Evolutionary conservation across 2,113 vertebrate genomes (phyloP).

Genomic region (Pseudopodoces humilis): DNA sequence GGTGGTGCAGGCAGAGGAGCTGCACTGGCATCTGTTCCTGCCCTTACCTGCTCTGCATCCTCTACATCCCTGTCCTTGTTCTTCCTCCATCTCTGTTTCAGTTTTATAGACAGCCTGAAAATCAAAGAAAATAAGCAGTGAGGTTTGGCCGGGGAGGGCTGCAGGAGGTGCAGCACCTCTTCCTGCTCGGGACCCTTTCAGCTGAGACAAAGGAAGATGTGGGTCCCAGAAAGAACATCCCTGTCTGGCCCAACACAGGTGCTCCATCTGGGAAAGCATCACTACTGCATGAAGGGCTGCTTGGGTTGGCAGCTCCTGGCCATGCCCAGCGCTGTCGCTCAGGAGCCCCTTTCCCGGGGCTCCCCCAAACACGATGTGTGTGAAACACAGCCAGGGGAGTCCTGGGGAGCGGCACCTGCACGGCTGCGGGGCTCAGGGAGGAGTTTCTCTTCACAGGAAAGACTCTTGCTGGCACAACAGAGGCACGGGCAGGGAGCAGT

Average conservation of each 20-base stretch:
- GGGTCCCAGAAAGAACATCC: neutral
- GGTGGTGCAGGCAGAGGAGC: neutral
- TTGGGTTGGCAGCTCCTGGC: neutral
- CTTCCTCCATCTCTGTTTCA: neutral
- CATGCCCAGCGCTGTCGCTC: neutral
- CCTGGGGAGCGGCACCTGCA: neutral
- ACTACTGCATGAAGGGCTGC: neutral
- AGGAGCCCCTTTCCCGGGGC: neutral
- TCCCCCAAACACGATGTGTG: neutral
- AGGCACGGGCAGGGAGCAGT: neutral
- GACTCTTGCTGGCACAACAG: neutral
- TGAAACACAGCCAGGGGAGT: neutral
- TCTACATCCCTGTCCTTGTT: neutral
- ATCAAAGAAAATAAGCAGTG: neutral
- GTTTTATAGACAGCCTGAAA: neutral
- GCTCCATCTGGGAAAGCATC: neutral
- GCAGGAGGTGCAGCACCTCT: neutral
- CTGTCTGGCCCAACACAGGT: neutral
- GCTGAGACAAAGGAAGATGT: too few relatives aligned
- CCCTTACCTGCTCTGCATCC: neutral
- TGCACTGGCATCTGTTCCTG: neutral
- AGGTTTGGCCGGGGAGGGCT: neutral
- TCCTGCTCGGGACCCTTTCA: neutral
- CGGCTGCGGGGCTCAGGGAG: neutral
- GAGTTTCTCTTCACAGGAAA: neutral